These are phyloP conservation scores for Cossypha polioptera DNA, from an alignment of 2,797 vertebrate genomes.

Conservation along the genomic window DNA sequence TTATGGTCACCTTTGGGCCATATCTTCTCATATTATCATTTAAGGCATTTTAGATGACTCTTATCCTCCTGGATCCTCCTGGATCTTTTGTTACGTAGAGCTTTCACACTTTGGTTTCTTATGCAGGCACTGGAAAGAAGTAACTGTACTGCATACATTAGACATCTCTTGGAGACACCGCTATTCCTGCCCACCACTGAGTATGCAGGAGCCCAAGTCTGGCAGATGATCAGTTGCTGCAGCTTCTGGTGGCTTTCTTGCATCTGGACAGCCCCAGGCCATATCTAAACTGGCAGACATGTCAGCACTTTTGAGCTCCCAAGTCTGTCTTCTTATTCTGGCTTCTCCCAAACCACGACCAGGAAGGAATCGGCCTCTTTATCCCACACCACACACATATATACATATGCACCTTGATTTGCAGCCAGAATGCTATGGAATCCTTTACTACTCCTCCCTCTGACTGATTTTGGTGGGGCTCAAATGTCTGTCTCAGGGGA, in stretches of 20 bases:
- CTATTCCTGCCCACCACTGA: background rate
- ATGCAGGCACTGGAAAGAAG: background rate
- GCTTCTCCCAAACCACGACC: background rate
- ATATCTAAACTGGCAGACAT: background rate
- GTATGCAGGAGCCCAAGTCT: background rate
- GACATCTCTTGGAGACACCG: background rate
- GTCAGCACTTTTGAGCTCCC: background rate
- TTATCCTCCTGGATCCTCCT: background rate
- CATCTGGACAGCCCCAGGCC: background rate
- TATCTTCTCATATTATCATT: background rate
- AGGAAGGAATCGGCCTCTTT: background rate
- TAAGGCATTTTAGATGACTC: background rate
- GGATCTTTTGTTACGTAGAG: background rate
- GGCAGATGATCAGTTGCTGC: background rate
- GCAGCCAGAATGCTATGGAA: background rate
- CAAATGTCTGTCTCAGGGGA: background rate
- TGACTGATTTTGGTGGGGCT: background rate
- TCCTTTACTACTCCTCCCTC: background rate
- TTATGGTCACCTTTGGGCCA: background rate
- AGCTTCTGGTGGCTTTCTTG: background rate
- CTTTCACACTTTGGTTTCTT: background rate
- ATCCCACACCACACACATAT: background rate
- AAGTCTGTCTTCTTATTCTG: background rate
- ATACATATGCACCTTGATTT: background rate
- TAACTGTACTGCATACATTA: background rate